These are phyloP conservation scores for Noctua fimbriata DNA, from an alignment of 2,888 invertebrate species.

Conservation along the genomic window DNA sequence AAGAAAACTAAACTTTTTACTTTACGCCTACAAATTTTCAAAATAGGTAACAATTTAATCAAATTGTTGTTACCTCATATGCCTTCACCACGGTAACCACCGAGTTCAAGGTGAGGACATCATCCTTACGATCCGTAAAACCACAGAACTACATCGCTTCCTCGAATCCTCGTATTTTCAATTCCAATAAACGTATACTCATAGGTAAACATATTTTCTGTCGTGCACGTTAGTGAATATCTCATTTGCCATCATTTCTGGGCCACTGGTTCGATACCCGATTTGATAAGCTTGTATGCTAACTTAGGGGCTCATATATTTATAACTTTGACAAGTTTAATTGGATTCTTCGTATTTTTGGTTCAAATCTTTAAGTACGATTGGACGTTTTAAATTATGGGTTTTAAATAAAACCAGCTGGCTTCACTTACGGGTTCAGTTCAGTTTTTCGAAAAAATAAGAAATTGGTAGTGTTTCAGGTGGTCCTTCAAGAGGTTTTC, in stretches of 20 bases:
- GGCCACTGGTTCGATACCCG: conserved; percentile 59
- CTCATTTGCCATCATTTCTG: conserved; percentile 62
- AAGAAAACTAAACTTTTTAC: neutral
- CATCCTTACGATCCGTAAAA: conserved; percentile 28
- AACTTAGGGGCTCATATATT: conserved; percentile 47
- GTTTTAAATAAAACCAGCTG: conserved; percentile 22
- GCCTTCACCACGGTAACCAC: conserved; percentile 28
- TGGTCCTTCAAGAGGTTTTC: neutral
- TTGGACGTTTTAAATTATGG: conserved; percentile 49
- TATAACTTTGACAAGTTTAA: conserved; percentile 57
- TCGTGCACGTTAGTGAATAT: conserved; percentile 60
- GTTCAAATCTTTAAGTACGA: conserved; percentile 32
- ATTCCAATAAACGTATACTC: conserved; percentile 59
- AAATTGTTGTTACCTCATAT: conserved; percentile 22
- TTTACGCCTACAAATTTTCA: neutral
- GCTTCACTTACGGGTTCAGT: neutral
- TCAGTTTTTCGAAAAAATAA: neutral
- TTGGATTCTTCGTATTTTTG: conserved; percentile 55
- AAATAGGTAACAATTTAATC: conserved; percentile 23
- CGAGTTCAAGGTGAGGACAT: conserved; percentile 39
- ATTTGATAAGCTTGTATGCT: conserved; percentile 59
- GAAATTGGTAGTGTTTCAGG: neutral
- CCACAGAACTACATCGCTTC: conserved; percentile 55
- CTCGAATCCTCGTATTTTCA: conserved; percentile 53
- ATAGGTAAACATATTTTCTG: conserved; percentile 52